A percentile compares a stretch with the other conserved stretches of the same genome.
Conservation (phyloP, 2,113 vertebrate genomes). For the Astur gentilis region DNA sequence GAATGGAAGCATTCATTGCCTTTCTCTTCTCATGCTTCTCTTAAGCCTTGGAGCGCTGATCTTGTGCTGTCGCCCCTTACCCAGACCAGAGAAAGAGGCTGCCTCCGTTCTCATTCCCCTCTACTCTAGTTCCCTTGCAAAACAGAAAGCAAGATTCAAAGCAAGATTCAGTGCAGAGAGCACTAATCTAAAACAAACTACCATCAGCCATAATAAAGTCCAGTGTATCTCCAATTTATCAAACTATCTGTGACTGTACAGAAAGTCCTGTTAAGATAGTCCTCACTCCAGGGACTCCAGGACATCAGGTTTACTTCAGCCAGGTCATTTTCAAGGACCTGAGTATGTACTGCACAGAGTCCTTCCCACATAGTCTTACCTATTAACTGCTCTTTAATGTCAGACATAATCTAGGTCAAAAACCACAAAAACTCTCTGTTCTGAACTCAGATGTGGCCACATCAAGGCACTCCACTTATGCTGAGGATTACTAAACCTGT, state of each 20-base stretch:
- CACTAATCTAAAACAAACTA: background rate
- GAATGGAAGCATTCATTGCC: background rate
- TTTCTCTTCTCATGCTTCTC: background rate
- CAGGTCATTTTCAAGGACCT: slow-evolving; percentile 10
- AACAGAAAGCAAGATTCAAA: background rate
- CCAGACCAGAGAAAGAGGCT: background rate
- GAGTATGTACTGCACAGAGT: background rate
- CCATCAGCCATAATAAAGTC: slow-evolving; percentile 51
- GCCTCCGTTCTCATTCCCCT: background rate
- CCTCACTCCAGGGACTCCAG: background rate
- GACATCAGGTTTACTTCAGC: background rate
- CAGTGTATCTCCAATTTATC: background rate
- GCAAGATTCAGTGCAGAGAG: background rate
- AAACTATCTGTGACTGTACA: background rate
- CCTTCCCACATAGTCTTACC: background rate
- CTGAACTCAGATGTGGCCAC: slow-evolving; percentile 24
- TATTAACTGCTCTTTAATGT: slow-evolving; percentile 16
- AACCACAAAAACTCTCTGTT: slow-evolving; percentile 8
- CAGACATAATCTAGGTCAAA: slow-evolving; percentile 19
- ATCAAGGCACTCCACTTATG: background rate
- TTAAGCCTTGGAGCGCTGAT: rapidly evolving
- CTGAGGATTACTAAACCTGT: background rate
- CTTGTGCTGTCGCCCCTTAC: background rate
- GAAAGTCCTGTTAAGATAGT: background rate
- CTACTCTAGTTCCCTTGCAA: background rate